Base-by-base conservation (phyloP, 2,888 invertebrate genomes). In the Volucella bombylans region DNA sequence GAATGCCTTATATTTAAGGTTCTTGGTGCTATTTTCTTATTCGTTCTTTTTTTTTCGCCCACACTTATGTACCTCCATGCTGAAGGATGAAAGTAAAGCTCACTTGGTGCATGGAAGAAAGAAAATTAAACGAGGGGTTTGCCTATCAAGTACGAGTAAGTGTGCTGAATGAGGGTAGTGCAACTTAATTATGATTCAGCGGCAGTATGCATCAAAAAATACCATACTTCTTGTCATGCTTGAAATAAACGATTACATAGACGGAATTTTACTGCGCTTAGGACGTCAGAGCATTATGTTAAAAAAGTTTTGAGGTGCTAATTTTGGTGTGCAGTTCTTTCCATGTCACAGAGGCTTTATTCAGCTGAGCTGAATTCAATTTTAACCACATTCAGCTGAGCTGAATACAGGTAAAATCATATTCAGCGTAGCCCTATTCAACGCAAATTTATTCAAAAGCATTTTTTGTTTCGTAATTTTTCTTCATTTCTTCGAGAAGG, bases 131-230 rank as follows among this genome's bases (percentile, higher is more conserved):
- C 52, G 50, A 50, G 50, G 18, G 54, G n/a, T 14, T 52, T 52
- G 9, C 38, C 41, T 23, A 6, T 2, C 11, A 54, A 12, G 4
- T 55, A 12, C 11, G 31, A 12, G 4, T 55, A 12, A 6, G 3
- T 14, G 14, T 57, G 39, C 11, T 8, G 38, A 41, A 41, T 41
- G n/a, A 15, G 41, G 57, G 38, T 55, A 4, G 38, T 52, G 52
- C 43, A 14, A 67, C 54, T 67, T 54, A 54, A 67, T 67, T 67
- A 67, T 31, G 67, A 54, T 67, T 54, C 67, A 54, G 43, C 54
- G 31, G 41, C 23, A 52, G 43, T 11, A 31, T 41, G 52, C 65
- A 43, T 41, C 31, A 67, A 14, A 52, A 67, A 67, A 54, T 43
- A 39, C 11, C 11, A 57, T 15, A 31, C 57, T 39, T 14, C 57